A percentile compares a stretch with the other conserved stretches of the same genome.
phyloP scores from a whole-genome alignment of 2,113 vertebrate genomes.

The Octodon degus region DNA sequence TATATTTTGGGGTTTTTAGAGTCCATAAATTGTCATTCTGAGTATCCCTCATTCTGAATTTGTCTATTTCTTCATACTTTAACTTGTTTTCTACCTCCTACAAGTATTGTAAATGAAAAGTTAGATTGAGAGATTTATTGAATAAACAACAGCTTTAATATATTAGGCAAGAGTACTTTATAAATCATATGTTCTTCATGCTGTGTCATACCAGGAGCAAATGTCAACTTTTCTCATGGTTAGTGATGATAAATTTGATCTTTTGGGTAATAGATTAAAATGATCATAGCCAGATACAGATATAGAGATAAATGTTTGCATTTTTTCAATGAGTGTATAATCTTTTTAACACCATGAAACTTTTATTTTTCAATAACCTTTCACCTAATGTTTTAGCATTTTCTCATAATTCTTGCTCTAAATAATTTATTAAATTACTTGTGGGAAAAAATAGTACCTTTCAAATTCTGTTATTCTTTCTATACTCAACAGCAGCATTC shows the following conservation, averaged over 20 bases:
- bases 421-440: neutral
- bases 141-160: neutral
- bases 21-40: neutral
- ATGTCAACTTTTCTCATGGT: neutral
- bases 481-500: neutral
- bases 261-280: neutral
- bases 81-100: neutral
- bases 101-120: neutral
- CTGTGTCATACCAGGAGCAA: neutral
- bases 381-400: neutral
- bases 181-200: neutral
- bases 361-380: neutral
- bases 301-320: neutral
- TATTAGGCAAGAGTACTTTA: neutral
- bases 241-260: neutral
- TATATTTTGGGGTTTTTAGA: neutral
- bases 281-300: neutral
- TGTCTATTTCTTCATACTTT: neutral
- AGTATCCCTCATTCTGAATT: neutral
- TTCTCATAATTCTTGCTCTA: neutral
- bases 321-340: neutral
- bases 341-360: slow-evolving; percentile 20
- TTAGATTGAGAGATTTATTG: slow-evolving; percentile 10
- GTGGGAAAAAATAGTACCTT: neutral
- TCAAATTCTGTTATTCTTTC: neutral